A percentile compares a stretch with the other conserved stretches of the same genome.
These are phyloP conservation scores for Keiferia lycopersicella DNA, from an alignment of 2,888 invertebrate genomes.

Conservation along the genomic window DNA sequence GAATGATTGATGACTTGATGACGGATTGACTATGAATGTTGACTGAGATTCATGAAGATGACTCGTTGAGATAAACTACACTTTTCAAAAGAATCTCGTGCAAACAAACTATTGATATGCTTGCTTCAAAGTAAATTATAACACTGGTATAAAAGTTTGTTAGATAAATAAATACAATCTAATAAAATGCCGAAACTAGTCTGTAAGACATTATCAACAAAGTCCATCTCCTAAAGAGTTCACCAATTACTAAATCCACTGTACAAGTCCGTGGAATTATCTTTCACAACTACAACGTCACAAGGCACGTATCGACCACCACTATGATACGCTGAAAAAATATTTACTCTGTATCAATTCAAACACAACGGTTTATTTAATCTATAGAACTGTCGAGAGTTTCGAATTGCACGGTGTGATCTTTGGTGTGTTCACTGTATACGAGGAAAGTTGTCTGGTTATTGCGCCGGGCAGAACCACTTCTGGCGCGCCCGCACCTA, in stretches of 20 bases:
- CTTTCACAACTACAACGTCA: conserved; percentile 54
- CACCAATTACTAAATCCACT: conserved; percentile 38
- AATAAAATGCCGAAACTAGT: conserved; percentile 72
- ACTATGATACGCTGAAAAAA: conserved; percentile 75
- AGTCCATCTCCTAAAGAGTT: conserved; percentile 28
- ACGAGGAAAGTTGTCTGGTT: conserved; percentile 36
- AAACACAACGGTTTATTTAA: conserved; percentile 39
- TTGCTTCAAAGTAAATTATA: conserved; percentile 60
- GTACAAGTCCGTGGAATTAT: conserved; percentile 40
- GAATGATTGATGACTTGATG: conserved; percentile 46
- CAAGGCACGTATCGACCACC: conserved; percentile 72
- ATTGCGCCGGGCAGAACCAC: conserved; percentile 45
- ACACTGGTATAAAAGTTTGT: conserved; percentile 45
- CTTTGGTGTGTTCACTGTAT: conserved; percentile 67
- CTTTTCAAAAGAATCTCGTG: conserved; percentile 32
- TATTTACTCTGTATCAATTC: conserved; percentile 64
- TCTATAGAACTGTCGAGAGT: conserved; percentile 32
- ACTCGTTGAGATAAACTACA: conserved; percentile 9
- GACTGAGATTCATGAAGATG: conserved; percentile 22
- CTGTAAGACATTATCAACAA: conserved; percentile 55
- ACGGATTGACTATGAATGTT: conserved; percentile 35
- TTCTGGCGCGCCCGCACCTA: conserved; percentile 50
- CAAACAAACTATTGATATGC: conserved; percentile 59
- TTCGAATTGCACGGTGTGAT: conserved; percentile 54
- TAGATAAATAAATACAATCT: conserved; percentile 56